Percentiles rank a stretch among this genome's conserved stretches.
Evolutionary conservation across 1,140 invertebrate genomes (phyloP).

Genomic region (Diabrotica virgifera): DNA sequence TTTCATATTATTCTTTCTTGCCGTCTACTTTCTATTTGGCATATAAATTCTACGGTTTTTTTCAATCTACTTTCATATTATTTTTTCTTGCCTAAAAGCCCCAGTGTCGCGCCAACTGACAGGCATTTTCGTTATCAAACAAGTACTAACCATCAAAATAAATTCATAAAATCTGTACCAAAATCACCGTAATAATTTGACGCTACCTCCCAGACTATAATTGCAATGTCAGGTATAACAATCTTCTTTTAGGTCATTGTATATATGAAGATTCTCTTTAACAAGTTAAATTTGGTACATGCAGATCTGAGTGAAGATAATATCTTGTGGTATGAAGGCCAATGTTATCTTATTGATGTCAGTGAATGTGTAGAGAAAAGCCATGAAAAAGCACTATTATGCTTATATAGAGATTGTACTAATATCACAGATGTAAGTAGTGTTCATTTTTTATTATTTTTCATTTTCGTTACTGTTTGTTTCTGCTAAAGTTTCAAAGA

Average conservation of each 20-base stretch:
- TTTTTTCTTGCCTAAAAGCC: too few species aligned
- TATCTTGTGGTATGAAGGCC: conserved; percentile 74
- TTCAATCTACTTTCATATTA: too few species aligned
- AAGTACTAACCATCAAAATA: too few species aligned
- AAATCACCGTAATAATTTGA: too few species aligned
- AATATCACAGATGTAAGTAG: conserved; percentile 69
- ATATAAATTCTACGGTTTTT: too few species aligned
- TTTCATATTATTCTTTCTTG: too few species aligned
- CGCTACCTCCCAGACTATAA: too few species aligned
- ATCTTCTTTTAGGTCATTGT: conserved; percentile 54
- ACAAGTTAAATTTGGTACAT: conserved; percentile 78
- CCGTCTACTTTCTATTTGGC: too few species aligned
- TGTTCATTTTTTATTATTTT: background rate
- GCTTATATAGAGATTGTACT: conserved; percentile 77
- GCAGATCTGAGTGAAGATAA: conserved; percentile 94
- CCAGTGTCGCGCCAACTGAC: too few species aligned
- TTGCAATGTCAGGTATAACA: too few species aligned
- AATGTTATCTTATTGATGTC: conserved; percentile 88
- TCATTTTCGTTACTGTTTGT: background rate
- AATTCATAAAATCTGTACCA: too few species aligned
- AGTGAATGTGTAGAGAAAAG: conserved; percentile 84
- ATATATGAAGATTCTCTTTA: conserved; percentile 72
- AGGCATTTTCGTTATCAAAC: too few species aligned
- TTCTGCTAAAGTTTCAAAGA: background rate
- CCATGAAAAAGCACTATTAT: conserved; percentile 77